Conservation (phyloP, 2,888 invertebrate species). For the Noctua janthina region DNA sequence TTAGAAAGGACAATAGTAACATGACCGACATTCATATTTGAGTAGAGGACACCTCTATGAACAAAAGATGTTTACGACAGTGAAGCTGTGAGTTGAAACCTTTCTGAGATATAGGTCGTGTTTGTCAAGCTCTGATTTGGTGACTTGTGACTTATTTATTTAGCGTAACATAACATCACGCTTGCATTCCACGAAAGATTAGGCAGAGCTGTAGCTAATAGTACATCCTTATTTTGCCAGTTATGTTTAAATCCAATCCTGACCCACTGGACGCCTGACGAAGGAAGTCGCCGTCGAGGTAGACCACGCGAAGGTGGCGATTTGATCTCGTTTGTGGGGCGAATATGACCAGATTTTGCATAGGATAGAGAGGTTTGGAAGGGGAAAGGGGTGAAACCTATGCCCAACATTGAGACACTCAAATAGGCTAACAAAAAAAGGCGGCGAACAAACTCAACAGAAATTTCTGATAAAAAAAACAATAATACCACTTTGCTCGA, state of each 20-base stretch:
- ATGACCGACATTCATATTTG: constrained; percentile 9
- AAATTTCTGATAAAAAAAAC: too few species aligned
- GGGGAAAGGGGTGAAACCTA: too few species aligned
- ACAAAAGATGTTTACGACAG: neutral
- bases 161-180: neutral
- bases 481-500: too few species aligned
- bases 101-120: neutral
- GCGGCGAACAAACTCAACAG: too few species aligned
- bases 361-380: too few species aligned
- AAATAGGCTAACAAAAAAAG: too few species aligned
- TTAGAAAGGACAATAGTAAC: constrained; percentile 15
- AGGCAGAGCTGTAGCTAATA: neutral
- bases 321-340: too few species aligned
- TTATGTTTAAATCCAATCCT: neutral
- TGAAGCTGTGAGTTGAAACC: neutral
- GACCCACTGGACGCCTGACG: too few species aligned
- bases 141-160: neutral
- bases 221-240: neutral
- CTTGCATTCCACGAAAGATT: neutral
- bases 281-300: too few species aligned
- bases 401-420: too few species aligned
- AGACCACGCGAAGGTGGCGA: too few species aligned
- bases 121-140: neutral
- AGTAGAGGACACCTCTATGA: neutral
- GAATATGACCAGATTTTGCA: too few species aligned